These are phyloP conservation scores for Melanophora roralis DNA, from an alignment of 2,888 invertebrate species.

Conservation along the genomic window DNA sequence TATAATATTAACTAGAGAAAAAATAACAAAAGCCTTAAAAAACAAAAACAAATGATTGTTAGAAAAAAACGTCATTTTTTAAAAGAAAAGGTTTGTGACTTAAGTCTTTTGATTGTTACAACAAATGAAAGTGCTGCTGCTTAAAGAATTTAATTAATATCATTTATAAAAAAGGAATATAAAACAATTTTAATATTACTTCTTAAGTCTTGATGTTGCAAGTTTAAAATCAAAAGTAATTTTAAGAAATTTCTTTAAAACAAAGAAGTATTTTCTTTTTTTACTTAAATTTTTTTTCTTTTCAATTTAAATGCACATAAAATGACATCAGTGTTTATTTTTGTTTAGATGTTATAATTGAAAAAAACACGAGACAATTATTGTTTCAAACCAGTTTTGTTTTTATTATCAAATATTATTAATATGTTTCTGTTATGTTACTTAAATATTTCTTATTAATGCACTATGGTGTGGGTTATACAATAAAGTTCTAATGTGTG, in stretches of 20 bases:
- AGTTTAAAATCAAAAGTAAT: background rate
- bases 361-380: background rate
- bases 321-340: slow-evolving; percentile 39
- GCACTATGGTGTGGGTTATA: slow-evolving; percentile 25
- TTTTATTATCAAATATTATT: background rate
- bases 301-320: background rate
- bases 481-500: no score
- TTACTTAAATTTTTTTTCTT: background rate
- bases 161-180: no score
- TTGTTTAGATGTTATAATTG: background rate
- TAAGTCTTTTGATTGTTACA: slow-evolving; percentile 41
- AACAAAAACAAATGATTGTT: background rate
- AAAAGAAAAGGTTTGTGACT: slow-evolving; percentile 20
- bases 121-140: background rate
- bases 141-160: background rate
- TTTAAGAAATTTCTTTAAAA: no score
- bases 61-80: background rate
- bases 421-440: no score
- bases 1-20: background rate
- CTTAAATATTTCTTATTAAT: no score
- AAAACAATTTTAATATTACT: no score
- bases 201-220: background rate
- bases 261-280: background rate
- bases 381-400: slow-evolving; percentile 27
- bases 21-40: background rate